Evolutionary conservation across 1,140 invertebrate genomes (phyloP).

Genomic region (Drosophila lacteicornis): DNA sequence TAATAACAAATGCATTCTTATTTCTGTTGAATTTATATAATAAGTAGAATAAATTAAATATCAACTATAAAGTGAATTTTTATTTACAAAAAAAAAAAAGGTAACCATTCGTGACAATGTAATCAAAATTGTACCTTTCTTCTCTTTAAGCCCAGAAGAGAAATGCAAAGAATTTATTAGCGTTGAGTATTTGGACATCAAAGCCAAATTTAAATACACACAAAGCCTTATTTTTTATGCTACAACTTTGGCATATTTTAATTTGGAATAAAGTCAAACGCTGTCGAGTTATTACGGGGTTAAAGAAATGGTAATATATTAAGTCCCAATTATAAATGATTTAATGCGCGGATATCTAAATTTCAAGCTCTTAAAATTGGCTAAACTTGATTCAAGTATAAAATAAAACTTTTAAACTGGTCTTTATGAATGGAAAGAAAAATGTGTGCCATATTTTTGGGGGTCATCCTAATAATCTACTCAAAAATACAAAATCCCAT

Average conservation of each 20-base stretch:
- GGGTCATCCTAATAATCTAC: background rate
- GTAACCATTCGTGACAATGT: background rate
- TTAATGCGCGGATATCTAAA: background rate
- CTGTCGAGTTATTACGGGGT: too few relatives aligned
- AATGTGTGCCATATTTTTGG: background rate
- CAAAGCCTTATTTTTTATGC: background rate
- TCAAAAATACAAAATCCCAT: background rate
- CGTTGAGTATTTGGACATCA: background rate
- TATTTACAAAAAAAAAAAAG: background rate
- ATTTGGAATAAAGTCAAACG: too few relatives aligned
- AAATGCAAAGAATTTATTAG: constrained; percentile 13
- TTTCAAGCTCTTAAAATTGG: background rate
- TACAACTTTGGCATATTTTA: constrained; percentile 9
- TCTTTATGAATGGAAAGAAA: background rate
- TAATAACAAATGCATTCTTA: too few relatives aligned
- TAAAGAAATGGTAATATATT: background rate
- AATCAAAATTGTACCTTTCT: constrained; percentile 1
- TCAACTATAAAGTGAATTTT: too few relatives aligned
- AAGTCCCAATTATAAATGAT: background rate
- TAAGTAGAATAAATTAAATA: too few relatives aligned
- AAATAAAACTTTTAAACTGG: background rate
- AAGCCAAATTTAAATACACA: background rate
- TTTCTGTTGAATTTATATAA: too few relatives aligned
- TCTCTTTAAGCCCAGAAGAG: background rate
- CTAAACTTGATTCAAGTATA: background rate